phyloP scores from a whole-genome alignment of 2,113 vertebrate species.

The Oryctolagus cuniculus region DNA sequence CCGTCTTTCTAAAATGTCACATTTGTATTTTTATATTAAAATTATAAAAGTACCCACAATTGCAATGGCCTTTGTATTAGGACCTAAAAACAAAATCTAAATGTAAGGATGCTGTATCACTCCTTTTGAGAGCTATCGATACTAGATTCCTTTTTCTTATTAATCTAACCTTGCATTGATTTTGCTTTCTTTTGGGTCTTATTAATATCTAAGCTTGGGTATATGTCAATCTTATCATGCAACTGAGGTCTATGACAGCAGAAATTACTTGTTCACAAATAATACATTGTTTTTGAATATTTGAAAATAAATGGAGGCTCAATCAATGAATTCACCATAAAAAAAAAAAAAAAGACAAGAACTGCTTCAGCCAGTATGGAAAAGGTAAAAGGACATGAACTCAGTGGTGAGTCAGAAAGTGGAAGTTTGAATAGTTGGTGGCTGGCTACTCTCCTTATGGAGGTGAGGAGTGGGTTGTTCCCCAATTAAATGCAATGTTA shows the following conservation, averaged over 20 bases:
- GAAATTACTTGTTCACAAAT: conserved; percentile 50
- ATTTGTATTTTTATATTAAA: conserved; percentile 45
- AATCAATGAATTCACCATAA: not conserved
- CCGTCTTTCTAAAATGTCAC: conserved; percentile 29
- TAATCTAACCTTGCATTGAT: not conserved
- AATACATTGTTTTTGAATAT: conserved; percentile 42
- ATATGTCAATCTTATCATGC: not conserved
- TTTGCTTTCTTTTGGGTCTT: conserved; percentile 24
- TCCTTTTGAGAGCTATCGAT: not conserved
- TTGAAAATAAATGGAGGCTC: not conserved
- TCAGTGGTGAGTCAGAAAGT: not conserved
- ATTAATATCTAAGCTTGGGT: not conserved
- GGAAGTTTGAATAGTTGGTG: not conserved
- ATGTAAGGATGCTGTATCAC: not conserved
- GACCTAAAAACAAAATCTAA: conserved; percentile 46
- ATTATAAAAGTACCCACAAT: conserved; percentile 37
- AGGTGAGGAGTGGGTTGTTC: accelerated
- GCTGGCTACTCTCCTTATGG: not conserved
- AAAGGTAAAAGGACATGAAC: not conserved
- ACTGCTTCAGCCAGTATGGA: not conserved
- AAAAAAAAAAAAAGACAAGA: not conserved
- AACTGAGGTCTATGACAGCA: not conserved
- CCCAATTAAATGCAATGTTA: conserved; percentile 31
- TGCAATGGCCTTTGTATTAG: not conserved
- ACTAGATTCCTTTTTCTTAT: not conserved